These are phyloP conservation scores for Tetraodon nigroviridis DNA, from an alignment of 2,113 vertebrate species.

Conservation along the genomic window DNA sequence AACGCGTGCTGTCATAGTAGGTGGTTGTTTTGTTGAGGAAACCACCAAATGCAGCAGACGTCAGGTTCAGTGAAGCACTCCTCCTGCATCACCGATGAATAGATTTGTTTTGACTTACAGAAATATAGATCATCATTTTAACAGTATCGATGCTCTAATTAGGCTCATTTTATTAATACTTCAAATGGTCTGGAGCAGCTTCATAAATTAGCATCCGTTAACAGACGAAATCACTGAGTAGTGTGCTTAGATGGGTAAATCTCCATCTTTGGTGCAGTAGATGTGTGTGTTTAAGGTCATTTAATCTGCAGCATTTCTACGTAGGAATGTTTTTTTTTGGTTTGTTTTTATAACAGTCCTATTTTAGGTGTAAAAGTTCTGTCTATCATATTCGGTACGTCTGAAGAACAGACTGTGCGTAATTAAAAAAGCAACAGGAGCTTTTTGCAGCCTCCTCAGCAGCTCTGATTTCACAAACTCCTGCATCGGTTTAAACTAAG, in stretches of 20 bases:
- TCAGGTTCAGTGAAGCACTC: not conserved
- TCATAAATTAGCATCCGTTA: slow-evolving; percentile 19
- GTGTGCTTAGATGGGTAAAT: not conserved
- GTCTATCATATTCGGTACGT: not conserved
- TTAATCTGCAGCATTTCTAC: not conserved
- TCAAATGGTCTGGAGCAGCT: slow-evolving; percentile 14
- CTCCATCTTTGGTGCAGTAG: not conserved
- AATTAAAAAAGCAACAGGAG: slow-evolving; percentile 26
- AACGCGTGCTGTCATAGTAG: not conserved
- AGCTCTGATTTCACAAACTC: slow-evolving; percentile 17
- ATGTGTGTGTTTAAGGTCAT: not conserved
- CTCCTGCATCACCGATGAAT: not conserved
- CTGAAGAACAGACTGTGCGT: not conserved
- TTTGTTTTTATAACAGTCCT: too few relatives aligned
- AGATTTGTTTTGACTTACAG: too few relatives aligned
- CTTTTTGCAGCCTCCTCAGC: slow-evolving; percentile 32
- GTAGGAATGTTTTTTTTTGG: too few relatives aligned
- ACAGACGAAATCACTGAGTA: slow-evolving; percentile 6
- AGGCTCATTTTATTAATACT: slow-evolving; percentile 2
- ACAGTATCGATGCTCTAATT: slow-evolving; percentile 19
- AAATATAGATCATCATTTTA: not conserved
- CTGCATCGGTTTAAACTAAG: slow-evolving; percentile 24
- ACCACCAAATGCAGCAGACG: slow-evolving; percentile 8
- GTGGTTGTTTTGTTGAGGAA: slow-evolving; percentile 2
- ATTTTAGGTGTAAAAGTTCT: too few relatives aligned